phyloP scores from a whole-genome alignment of 2,888 invertebrate genomes.

The Plutella xylostella region DNA sequence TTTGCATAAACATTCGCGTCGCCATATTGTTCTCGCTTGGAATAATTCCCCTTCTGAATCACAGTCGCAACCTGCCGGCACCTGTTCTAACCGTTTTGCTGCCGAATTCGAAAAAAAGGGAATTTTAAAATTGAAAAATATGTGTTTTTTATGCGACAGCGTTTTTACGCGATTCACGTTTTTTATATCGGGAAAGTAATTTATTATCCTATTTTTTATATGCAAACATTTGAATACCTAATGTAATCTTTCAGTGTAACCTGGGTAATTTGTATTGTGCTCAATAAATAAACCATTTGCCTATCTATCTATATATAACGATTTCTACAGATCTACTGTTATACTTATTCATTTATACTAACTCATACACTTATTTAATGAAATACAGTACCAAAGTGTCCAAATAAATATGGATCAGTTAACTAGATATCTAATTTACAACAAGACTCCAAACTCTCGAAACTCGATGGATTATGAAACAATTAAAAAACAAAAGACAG shows the following conservation, averaged over 20 bases:
- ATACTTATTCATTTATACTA: too few species aligned
- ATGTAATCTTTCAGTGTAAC: too few species aligned
- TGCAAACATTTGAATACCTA: too few species aligned
- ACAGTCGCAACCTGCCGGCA: not conserved
- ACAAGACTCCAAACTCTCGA: slow-evolving; percentile 44
- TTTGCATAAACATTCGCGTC: slow-evolving; percentile 43
- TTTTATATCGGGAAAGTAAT: too few species aligned
- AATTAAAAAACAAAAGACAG: slow-evolving; percentile 37
- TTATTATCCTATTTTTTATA: too few species aligned
- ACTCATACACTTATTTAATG: too few species aligned
- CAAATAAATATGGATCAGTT: slow-evolving; percentile 33
- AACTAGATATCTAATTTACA: slow-evolving; percentile 50
- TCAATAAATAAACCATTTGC: too few species aligned
- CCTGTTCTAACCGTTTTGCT: slow-evolving; percentile 3
- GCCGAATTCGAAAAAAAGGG: not conserved
- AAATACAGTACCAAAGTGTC: not conserved
- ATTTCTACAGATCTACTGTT: too few species aligned
- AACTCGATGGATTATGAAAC: slow-evolving; percentile 45
- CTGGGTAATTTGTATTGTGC: too few species aligned
- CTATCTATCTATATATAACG: too few species aligned
- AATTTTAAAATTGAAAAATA: not conserved
- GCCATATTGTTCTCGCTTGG: slow-evolving; percentile 17
- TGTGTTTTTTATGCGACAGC: not conserved
- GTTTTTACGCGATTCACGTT: too few species aligned
- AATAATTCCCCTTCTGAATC: not conserved